A percentile compares a stretch with the other conserved stretches of the same genome.
These are phyloP conservation scores for Xanthia togata DNA, from an alignment of 2,888 invertebrate genomes.

Conservation along the genomic window DNA sequence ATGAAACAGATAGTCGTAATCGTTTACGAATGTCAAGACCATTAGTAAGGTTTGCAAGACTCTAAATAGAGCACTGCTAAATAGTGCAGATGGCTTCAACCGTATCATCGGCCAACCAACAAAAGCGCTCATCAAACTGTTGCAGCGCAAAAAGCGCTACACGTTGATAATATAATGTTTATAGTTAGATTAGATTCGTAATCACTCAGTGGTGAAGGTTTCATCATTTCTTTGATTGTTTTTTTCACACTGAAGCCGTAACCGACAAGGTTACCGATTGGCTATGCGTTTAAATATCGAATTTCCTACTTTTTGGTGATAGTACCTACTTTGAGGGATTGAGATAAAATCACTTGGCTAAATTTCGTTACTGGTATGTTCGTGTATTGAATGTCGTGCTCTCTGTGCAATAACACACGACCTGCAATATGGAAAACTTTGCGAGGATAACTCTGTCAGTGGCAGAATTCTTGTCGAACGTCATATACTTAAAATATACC, in stretches of 20 bases:
- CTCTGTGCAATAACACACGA: too few relatives aligned
- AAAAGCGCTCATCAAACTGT: constrained; percentile 7
- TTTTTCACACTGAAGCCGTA: constrained; percentile 69
- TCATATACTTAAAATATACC: too few relatives aligned
- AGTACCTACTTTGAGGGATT: neutral
- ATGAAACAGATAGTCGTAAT: too few relatives aligned
- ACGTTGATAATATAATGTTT: constrained; percentile 51
- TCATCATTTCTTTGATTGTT: constrained; percentile 73
- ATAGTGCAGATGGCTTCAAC: neutral
- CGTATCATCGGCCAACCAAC: neutral
- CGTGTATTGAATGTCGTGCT: too few relatives aligned
- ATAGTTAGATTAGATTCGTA: constrained; percentile 59
- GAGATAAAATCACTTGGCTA: neutral
- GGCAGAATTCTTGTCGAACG: too few relatives aligned
- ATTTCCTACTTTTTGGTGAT: constrained; percentile 49
- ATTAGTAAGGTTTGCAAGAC: neutral
- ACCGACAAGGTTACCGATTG: constrained; percentile 78
- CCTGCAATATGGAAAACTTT: too few relatives aligned
- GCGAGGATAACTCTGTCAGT: too few relatives aligned
- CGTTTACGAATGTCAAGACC: too few relatives aligned
- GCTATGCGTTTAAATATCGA: constrained; percentile 70
- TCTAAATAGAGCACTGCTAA: neutral
- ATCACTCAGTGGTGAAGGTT: constrained; percentile 78
- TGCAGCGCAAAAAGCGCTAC: constrained; percentile 23
- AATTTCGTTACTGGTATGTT: too few relatives aligned